Evolutionary conservation across 2,113 vertebrate species (phyloP).

Genomic region (Hystrix cristata): DNA sequence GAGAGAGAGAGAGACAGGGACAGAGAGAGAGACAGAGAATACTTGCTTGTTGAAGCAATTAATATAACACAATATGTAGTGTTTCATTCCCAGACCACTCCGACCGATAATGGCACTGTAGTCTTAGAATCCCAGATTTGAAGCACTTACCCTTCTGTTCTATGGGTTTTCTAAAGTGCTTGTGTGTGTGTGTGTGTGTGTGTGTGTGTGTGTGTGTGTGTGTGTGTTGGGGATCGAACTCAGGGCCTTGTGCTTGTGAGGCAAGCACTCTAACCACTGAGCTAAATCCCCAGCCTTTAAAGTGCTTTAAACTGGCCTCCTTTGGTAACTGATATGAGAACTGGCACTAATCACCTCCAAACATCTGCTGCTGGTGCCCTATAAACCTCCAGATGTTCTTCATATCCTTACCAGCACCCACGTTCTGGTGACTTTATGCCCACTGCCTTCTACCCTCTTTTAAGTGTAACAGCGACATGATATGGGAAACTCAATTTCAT

Average conservation of each 20-base stretch:
- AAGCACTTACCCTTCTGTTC: background rate
- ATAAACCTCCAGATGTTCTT: too few species aligned
- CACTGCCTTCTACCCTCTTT: background rate
- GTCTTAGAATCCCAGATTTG: background rate
- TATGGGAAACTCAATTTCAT: background rate
- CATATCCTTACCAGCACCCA: background rate
- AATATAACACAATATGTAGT: background rate
- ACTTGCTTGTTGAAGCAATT: background rate
- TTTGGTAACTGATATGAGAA: background rate
- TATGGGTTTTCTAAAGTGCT: background rate
- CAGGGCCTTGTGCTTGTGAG: too few species aligned
- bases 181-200: background rate
- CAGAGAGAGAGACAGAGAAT: background rate
- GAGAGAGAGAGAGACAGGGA: background rate
- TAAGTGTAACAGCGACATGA: background rate
- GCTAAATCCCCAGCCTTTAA: background rate
- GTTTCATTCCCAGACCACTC: background rate
- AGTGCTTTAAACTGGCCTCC: background rate
- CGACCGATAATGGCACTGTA: too few species aligned
- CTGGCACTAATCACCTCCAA: background rate
- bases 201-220: too few species aligned
- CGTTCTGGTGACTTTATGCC: background rate
- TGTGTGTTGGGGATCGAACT: too few species aligned
- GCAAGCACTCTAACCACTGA: too few species aligned
- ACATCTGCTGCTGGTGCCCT: background rate